These are phyloP conservation scores for Psophia crepitans DNA, from an alignment of 2,113 vertebrate genomes.

Conservation along the genomic window DNA sequence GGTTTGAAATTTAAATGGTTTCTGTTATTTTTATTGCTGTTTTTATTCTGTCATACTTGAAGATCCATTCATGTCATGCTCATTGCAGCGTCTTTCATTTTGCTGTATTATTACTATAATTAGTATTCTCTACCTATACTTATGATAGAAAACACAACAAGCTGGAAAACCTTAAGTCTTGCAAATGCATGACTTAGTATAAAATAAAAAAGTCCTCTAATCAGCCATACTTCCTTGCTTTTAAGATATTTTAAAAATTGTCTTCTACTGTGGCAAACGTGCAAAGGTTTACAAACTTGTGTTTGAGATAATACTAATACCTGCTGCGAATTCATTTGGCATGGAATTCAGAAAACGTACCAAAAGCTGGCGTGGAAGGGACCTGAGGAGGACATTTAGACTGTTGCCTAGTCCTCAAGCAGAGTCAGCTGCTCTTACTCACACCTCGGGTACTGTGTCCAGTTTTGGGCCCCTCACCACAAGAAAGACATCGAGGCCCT, in stretches of 20 bases:
- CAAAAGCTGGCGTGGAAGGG: neutral
- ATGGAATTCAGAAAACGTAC: neutral
- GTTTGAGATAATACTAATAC: neutral
- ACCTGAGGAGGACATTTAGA: neutral
- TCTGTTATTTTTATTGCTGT: neutral
- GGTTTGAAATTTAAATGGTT: neutral
- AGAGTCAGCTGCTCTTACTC: neutral
- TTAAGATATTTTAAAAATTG: neutral
- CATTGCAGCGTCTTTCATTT: neutral
- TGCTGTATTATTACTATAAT: neutral
- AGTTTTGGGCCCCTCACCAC: too few relatives aligned
- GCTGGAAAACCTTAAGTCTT: neutral
- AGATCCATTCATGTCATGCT: neutral
- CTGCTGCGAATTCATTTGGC: neutral
- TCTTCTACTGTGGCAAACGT: neutral
- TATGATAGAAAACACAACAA: neutral
- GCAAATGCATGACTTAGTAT: neutral
- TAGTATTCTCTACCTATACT: neutral
- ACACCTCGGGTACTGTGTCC: too few relatives aligned
- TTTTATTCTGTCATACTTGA: neutral
- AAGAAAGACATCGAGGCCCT: too few relatives aligned
- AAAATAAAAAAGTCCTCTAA: neutral
- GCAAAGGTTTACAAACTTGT: neutral
- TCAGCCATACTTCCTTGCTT: neutral
- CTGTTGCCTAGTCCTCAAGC: neutral